Evolutionary conservation across 2,888 invertebrate genomes (phyloP).

Genomic region (Caradrina clavipalpis): DNA sequence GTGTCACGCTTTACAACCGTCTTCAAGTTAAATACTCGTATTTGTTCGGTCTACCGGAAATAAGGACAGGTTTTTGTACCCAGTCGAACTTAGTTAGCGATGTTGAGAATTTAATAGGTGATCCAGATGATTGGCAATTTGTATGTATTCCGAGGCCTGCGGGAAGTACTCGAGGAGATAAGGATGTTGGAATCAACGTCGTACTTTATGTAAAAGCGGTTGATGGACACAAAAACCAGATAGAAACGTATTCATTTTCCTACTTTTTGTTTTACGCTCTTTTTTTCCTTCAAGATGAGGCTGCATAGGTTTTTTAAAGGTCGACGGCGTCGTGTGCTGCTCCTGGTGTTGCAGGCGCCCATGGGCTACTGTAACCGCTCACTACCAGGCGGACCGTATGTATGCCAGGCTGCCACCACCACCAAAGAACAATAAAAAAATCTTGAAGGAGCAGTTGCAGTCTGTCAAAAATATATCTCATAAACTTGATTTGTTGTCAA

Average conservation of each 20-base stretch:
- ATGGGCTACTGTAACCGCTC: no score
- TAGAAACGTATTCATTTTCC: constrained; percentile 3
- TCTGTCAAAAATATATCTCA: no score
- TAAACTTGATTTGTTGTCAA: no score
- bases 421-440: no score
- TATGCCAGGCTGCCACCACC: no score
- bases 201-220: constrained; percentile 12
- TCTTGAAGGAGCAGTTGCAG: no score
- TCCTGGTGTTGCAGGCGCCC: no score
- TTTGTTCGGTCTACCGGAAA: constrained; percentile 59
- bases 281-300: no score
- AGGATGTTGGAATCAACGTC: constrained; percentile 28
- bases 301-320: no score
- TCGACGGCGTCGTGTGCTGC: no score
- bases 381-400: no score
- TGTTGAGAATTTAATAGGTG: constrained; percentile 51
- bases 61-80: constrained; percentile 57
- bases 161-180: constrained; percentile 6
- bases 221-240: constrained; percentile 18
- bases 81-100: constrained; percentile 33
- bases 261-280: not conserved
- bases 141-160: constrained; percentile 41
- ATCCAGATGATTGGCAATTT: constrained; percentile 55
- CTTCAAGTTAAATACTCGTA: constrained; percentile 39
- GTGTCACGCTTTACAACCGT: constrained; percentile 10